phyloP scores from a whole-genome alignment of 1,140 invertebrate species.

The Calycopis cecrops region DNA sequence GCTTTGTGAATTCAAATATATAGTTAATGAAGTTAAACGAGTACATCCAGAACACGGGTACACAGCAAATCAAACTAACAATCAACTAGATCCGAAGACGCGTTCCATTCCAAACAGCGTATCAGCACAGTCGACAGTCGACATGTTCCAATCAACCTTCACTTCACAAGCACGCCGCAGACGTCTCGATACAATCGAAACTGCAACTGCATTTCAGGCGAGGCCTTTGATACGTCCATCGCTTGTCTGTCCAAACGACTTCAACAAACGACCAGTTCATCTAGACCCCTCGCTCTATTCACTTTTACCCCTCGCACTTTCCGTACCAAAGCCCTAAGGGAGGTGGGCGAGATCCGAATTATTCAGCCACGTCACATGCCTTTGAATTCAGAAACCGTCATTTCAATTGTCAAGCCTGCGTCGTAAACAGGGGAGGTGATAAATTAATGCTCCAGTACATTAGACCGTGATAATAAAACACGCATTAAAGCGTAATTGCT shows the following conservation, averaged over 20 bases:
- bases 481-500: constrained; percentile 69
- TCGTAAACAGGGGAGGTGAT: constrained; percentile 65
- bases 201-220: constrained; percentile 66
- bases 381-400: constrained; percentile 56
- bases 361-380: constrained; percentile 33
- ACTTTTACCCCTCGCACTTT: constrained; percentile 21
- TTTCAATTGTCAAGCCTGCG: constrained; percentile 66
- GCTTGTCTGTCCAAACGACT: constrained; percentile 69
- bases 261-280: constrained; percentile 42
- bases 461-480: constrained; percentile 72
- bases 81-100: constrained; percentile 36
- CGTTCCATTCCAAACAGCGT: constrained; percentile 49
- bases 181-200: constrained; percentile 68
- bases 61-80: constrained; percentile 20
- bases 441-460: constrained; percentile 70
- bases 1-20: too few species aligned
- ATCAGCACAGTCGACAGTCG: constrained; percentile 48
- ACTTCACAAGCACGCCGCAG: constrained; percentile 57
- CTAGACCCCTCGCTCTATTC: constrained; percentile 42
- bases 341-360: constrained; percentile 34
- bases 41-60: constrained; percentile 11
- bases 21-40: constrained; percentile 5
- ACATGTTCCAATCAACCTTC: constrained; percentile 66
- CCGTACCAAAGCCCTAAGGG: constrained; percentile 27
- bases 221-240: constrained; percentile 71